A percentile compares a stretch with the other conserved stretches of the same genome.
These are phyloP conservation scores for Danio albolineatus DNA, from an alignment of 2,797 vertebrate genomes.

Conservation along the genomic window DNA sequence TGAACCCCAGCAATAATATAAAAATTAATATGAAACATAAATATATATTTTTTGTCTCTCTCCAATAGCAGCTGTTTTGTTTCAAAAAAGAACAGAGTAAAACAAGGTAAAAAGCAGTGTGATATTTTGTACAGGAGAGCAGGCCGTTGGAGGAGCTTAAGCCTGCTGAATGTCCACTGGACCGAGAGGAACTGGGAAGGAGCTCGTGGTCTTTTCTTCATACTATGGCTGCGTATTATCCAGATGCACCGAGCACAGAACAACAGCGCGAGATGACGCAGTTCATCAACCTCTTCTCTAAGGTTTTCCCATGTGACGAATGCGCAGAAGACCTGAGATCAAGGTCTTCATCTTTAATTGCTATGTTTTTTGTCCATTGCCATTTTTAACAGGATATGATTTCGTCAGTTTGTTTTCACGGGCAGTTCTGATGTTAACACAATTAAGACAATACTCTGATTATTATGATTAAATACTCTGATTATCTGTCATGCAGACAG, in stretches of 20 bases:
- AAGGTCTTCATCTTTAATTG: constrained; percentile 76
- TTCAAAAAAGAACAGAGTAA: no score
- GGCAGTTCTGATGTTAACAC: no score
- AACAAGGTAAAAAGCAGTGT: no score
- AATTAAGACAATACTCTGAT: no score
- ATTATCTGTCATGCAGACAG: no score
- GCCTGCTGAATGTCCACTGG: constrained; percentile 85
- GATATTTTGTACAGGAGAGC: constrained; percentile 61
- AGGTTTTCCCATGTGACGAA: constrained; percentile 94
- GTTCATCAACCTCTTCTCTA: constrained; percentile 93
- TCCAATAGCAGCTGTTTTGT: no score
- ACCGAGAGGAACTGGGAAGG: constrained; percentile 91
- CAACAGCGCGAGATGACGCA: constrained; percentile 93
- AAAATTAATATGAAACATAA: no score
- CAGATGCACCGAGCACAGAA: constrained; percentile 80
- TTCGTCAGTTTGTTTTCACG: not conserved
- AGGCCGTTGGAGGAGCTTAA: constrained; percentile 70
- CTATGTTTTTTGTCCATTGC: not conserved
- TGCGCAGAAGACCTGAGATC: constrained; percentile 90
- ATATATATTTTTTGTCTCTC: no score
- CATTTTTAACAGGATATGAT: not conserved
- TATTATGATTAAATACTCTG: no score
- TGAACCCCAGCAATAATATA: not conserved
- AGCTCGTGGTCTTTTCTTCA: constrained; percentile 94
- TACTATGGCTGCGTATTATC: constrained; percentile 96